Evolutionary conservation across 2,888 invertebrate genomes (phyloP).

Genomic region (Imbricaverruca yamaguchii): DNA sequence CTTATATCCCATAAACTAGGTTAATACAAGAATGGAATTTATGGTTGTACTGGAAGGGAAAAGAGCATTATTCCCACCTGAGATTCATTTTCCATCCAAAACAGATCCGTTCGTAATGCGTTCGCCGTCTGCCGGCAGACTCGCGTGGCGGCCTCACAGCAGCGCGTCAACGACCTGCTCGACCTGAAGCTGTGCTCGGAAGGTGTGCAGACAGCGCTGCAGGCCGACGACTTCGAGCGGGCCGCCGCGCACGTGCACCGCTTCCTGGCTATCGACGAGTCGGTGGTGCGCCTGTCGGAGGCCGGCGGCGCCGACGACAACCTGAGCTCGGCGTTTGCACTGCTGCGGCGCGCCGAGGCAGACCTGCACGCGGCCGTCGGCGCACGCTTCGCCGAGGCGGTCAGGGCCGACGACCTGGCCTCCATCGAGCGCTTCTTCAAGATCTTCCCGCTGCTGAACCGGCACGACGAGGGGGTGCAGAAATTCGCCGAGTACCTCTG

Average conservation of each 20-base stretch:
- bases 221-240: conserved; percentile 92
- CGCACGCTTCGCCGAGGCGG: conserved; percentile 83
- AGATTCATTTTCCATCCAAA: no score
- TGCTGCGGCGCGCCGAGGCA: conserved; percentile 65
- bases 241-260: conserved; percentile 93
- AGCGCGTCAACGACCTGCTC: conserved; percentile 86
- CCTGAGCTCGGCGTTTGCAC: conserved; percentile 60
- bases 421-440: conserved; percentile 93
- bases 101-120: no score
- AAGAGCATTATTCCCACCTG: no score
- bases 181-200: conserved; percentile 92
- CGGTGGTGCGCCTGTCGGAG: conserved; percentile 47
- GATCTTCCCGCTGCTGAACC: conserved; percentile 87
- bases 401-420: conserved; percentile 74
- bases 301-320: conserved; percentile 43
- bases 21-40: no score
- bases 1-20: no score
- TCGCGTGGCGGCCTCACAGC: conserved; percentile 87
- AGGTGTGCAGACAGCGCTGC: conserved; percentile 90
- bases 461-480: conserved; percentile 79
- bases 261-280: conserved; percentile 86
- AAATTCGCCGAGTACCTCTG: conserved; percentile 82
- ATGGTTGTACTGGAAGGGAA: no score
- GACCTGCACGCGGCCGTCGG: conserved; percentile 63
- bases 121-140: conserved; percentile 48